A percentile compares a stretch with the other conserved stretches of the same genome.
These are phyloP conservation scores for Dasyprocta punctata DNA, from an alignment of 2,113 vertebrate species.

Conservation along the genomic window DNA sequence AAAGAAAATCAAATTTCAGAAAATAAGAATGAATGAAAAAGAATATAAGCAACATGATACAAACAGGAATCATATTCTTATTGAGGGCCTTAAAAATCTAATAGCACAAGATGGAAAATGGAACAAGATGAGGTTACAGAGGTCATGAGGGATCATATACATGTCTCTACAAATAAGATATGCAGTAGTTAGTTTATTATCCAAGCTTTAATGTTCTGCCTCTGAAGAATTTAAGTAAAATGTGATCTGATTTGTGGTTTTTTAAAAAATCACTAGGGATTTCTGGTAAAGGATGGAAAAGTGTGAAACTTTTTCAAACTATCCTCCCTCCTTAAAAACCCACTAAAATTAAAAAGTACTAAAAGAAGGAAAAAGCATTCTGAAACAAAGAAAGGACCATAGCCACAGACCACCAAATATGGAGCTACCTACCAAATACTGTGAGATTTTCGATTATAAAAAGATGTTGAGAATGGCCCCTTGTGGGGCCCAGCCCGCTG, in stretches of 20 bases:
- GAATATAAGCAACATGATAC: background rate
- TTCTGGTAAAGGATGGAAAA: constrained; percentile 34
- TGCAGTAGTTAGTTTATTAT: background rate
- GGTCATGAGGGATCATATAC: background rate
- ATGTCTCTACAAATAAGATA: background rate
- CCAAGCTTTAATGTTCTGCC: background rate
- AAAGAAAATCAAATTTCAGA: constrained; percentile 26
- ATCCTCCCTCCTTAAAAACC: background rate
- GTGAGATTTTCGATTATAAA: background rate
- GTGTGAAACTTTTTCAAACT: constrained; percentile 44
- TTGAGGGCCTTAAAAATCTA: background rate
- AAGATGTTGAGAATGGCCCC: constrained; percentile 44
- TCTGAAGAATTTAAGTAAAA: background rate
- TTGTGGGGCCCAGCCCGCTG: no score
- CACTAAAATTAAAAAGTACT: background rate
- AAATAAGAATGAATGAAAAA: constrained; percentile 28
- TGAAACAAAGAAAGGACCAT: background rate
- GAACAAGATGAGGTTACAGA: background rate
- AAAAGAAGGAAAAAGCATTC: constrained; percentile 9
- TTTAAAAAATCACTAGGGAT: constrained; percentile 19
- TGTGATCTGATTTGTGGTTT: constrained; percentile 26
- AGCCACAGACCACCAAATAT: constrained; percentile 49
- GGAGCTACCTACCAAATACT: constrained; percentile 12
- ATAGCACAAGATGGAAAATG: background rate
- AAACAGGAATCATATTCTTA: background rate